Evolutionary conservation across 1,140 invertebrate genomes (phyloP), one percentile per base, ranked within the genome.

Genomic region (Pemphigus obesinymphae): DNA sequence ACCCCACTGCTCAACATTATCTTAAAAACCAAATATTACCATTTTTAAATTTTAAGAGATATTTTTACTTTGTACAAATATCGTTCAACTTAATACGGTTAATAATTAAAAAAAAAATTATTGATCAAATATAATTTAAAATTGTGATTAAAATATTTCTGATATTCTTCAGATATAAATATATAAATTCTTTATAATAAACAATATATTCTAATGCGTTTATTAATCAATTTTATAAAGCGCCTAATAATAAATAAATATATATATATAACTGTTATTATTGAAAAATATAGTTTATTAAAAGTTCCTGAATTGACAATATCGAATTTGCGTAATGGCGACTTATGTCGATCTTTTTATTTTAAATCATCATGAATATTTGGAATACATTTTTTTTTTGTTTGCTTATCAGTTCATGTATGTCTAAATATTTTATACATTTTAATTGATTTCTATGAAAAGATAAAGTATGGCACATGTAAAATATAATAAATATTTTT

Each of bases 221-320:
- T 40, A 29, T 48, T 11, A 50, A 73, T 73, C 26, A 31, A 50
- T 50, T 50, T 48, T 48, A 72, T 73, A n/a, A 73, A 45, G 11
- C 10, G 23, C 68, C 23, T 45, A 73, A 31, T 31, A 48, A 20
- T 50, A 8, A 50, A 31, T 50, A 50, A 48, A 50, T 31, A 48
- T 29, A 72, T 48, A 31, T 73, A 73, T 48, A 70, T 15, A 31
- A 50, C 10, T 73, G 70, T 73, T 73, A 72, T 29, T 37, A 73
- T 73, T 73, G 70, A 73, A 31, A 31, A 48, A 50, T 50, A 73
- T 73, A 73, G 70, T 73, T 73, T 73, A 73, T 73, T 20, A 31
- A 73, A 73, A 50, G 70, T 73, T 73, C 70, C 70, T 73, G 70
- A 34, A 73, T 50, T 72, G 7, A 50, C 70, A 70, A 40, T 50